These are phyloP conservation scores for Bergia puertoricense DNA, from an alignment of 92 coral and sea anemone genomes.

Conservation along the genomic window DNA sequence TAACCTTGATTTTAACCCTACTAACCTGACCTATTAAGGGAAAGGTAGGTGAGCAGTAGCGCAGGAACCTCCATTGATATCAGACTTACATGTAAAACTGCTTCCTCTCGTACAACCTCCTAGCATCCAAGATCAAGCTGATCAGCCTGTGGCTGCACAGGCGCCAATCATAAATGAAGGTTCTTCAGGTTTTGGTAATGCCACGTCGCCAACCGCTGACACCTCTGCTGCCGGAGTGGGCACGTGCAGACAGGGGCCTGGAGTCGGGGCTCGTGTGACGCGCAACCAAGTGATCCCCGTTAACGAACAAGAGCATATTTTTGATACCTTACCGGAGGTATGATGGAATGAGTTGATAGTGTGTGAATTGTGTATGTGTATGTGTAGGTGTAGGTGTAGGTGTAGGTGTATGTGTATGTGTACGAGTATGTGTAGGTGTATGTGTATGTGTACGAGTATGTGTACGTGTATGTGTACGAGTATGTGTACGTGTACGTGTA, in stretches of 20 bases:
- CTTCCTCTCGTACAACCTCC: neutral
- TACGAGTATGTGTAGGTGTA: no score
- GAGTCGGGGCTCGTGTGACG: conserved; percentile 5
- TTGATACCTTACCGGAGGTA: conserved; percentile 40
- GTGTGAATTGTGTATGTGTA: neutral
- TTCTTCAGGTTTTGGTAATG: neutral
- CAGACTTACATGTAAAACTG: no score
- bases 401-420: no score
- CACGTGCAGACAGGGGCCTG: conserved; percentile 4
- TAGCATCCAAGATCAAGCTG: conserved; percentile 52
- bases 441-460: no score
- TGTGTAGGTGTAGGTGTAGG: neutral
- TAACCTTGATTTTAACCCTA: no score
- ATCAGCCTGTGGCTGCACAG: conserved; percentile 19
- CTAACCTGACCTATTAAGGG: no score
- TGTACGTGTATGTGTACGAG: no score
- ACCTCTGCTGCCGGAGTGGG: conserved; percentile 1
- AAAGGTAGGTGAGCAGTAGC: no score
- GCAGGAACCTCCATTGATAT: no score
- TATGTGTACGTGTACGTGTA: no score
- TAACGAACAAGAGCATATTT: conserved; percentile 22
- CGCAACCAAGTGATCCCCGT: conserved; percentile 30
- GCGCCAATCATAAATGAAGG: neutral
- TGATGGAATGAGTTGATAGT: neutral
- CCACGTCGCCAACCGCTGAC: neutral